phyloP scores from a whole-genome alignment of 2,113 vertebrate species.

The Chlorodrepanis virens region DNA sequence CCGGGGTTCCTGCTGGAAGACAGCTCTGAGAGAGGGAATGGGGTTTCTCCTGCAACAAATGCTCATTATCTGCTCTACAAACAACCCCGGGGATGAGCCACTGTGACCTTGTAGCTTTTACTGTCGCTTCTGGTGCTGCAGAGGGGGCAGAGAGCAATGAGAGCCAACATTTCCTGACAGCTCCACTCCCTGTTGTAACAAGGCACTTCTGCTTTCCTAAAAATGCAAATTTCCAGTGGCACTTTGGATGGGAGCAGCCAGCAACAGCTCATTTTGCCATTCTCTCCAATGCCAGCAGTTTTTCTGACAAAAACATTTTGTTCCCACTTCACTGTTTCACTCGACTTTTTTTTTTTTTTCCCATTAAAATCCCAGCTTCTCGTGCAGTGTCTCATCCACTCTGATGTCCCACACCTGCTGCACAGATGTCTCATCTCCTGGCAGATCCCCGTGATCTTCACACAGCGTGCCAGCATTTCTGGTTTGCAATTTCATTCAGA shows the following conservation, averaged over 20 bases:
- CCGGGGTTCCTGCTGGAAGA: background rate
- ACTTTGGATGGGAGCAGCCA: background rate
- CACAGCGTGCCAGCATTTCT: background rate
- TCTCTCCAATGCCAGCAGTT: background rate
- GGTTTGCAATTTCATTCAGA: background rate
- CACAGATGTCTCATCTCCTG: background rate
- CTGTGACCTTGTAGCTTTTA: background rate
- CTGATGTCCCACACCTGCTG: background rate
- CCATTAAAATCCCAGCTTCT: background rate
- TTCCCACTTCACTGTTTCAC: background rate
- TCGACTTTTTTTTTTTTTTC: background rate
- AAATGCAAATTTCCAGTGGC: background rate
- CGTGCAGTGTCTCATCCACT: background rate
- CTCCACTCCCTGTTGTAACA: background rate
- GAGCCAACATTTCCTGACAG: background rate
- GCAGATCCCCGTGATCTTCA: background rate
- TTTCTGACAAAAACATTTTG: background rate
- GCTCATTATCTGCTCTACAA: rapidly evolving
- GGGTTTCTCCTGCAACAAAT: background rate
- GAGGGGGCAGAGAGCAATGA: background rate
- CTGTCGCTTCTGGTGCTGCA: background rate
- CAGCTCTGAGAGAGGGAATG: background rate
- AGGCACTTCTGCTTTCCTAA: background rate
- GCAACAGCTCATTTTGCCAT: background rate
- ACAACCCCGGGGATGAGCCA: background rate